A percentile compares a stretch with the other conserved stretches of the same genome.
Evolutionary conservation across 1,140 invertebrate species (phyloP).

Genomic region (Neotoxoptera formosana): DNA sequence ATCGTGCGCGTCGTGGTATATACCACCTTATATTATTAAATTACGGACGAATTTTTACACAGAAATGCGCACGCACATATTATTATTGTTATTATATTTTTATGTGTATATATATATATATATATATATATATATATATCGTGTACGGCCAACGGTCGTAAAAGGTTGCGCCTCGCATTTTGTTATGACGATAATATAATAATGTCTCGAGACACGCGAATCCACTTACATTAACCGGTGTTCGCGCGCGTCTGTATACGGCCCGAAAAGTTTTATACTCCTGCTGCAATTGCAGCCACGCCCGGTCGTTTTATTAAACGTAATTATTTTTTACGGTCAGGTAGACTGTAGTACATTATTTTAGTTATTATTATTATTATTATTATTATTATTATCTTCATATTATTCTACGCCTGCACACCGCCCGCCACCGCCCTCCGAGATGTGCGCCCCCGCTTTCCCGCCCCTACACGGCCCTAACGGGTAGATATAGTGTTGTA

Average conservation of each 20-base stretch:
- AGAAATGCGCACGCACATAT: no score
- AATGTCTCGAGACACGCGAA: constrained; percentile 47
- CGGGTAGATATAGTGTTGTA: no score
- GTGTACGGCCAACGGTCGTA: not conserved
- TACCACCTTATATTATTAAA: no score
- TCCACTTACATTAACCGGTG: constrained; percentile 36
- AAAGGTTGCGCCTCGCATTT: constrained; percentile 18
- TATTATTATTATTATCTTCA: not conserved
- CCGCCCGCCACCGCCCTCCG: not conserved
- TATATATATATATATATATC: no score
- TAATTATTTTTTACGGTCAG: constrained; percentile 27
- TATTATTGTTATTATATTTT: no score
- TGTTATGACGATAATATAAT: constrained; percentile 42
- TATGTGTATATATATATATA: no score
- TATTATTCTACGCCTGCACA: not conserved
- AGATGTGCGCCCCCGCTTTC: no score
- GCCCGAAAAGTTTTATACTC: constrained; percentile 40
- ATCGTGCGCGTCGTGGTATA: no score
- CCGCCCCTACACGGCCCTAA: no score
- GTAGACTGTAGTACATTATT: not conserved
- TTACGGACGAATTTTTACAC: no score
- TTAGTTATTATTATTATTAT: not conserved
- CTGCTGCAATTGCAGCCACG: not conserved
- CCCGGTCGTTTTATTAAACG: constrained; percentile 8
- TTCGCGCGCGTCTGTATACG: not conserved